These are phyloP conservation scores for Lasiurus cinereus DNA, from an alignment of 2,113 vertebrate genomes.

Conservation along the genomic window DNA sequence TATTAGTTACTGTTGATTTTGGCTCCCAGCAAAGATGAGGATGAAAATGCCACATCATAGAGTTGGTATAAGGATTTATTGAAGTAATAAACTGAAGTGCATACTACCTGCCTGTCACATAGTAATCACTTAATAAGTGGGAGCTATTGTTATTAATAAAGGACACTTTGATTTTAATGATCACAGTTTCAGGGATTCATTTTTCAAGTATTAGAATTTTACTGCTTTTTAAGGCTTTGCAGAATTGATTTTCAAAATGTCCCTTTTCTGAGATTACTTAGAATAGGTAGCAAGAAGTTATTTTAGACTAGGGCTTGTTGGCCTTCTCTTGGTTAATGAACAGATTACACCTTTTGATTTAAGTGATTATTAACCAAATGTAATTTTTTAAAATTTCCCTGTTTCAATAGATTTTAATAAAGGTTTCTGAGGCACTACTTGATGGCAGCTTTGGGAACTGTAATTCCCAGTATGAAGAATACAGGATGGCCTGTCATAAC, in stretches of 20 bases:
- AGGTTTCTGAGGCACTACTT: slow-evolving; percentile 87
- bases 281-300: background rate
- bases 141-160: background rate
- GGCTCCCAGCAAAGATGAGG: background rate
- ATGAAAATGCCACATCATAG: background rate
- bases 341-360: background rate
- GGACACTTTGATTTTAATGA: background rate
- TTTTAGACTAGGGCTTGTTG: background rate
- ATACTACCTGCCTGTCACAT: background rate
- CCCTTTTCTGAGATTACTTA: slow-evolving; percentile 7
- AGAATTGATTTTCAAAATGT: slow-evolving; percentile 12
- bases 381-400: slow-evolving; percentile 51
- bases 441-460: slow-evolving; percentile 90
- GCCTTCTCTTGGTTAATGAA: slow-evolving; percentile 27
- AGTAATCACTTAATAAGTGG: background rate
- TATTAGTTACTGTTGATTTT: no score
- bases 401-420: slow-evolving; percentile 85
- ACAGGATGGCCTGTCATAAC: slow-evolving; percentile 88
- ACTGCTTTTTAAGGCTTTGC: slow-evolving; percentile 23
- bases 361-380: background rate
- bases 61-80: background rate
- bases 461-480: slow-evolving; percentile 86
- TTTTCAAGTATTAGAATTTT: slow-evolving; percentile 25
- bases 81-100: background rate
- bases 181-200: slow-evolving; percentile 24